A percentile compares a stretch with the other conserved stretches of the same genome.
phyloP scores from a whole-genome alignment of 2,113 vertebrate species.

The Petrocephalus zakoni region DNA sequence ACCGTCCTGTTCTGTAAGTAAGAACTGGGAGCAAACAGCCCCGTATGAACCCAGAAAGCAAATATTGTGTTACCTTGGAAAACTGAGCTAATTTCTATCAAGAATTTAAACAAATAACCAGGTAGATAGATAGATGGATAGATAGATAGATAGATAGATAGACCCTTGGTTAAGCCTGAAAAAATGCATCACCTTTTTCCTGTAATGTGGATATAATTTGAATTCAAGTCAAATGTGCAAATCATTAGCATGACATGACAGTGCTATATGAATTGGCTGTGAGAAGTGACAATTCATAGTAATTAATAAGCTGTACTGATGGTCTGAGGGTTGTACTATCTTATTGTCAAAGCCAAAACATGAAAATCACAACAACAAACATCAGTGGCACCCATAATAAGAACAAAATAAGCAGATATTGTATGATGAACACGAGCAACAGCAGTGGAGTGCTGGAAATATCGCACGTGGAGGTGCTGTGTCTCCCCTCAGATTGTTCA shows the following conservation, averaged over 20 bases:
- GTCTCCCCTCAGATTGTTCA: neutral
- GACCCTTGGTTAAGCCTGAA: neutral
- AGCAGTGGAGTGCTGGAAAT: too few species aligned
- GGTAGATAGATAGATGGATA: neutral
- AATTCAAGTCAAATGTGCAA: neutral
- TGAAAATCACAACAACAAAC: neutral
- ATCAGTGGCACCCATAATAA: neutral
- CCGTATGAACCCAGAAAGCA: neutral
- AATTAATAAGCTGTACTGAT: neutral
- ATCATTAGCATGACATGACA: conserved; percentile 1
- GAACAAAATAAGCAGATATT: neutral
- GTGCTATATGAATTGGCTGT: neutral
- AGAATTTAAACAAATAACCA: neutral
- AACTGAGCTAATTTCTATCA: neutral
- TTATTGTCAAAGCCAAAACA: neutral
- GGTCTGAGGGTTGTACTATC: neutral
- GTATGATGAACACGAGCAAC: neutral
- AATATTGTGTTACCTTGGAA: neutral
- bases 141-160: neutral
- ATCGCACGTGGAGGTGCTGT: neutral
- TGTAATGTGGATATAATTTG: neutral
- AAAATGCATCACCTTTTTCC: neutral
- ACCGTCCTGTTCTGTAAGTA: neutral
- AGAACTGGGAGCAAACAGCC: neutral
- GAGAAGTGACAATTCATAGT: neutral